Conservation (phyloP, 2,888 invertebrate genomes). For the Palloptera scutellata region DNA sequence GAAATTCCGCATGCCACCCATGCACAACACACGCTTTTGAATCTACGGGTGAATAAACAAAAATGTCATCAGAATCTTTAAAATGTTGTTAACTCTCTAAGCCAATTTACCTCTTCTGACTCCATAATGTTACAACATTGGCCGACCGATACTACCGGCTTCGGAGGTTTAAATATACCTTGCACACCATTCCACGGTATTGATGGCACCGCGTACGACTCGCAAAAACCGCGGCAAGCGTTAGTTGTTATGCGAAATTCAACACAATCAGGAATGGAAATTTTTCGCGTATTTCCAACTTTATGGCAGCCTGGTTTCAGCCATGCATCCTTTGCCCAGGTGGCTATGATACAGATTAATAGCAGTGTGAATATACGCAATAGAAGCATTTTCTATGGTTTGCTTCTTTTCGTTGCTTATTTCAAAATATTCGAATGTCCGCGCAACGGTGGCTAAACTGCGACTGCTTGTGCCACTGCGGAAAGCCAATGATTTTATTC, state of each 20-base stretch:
- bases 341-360: conserved; percentile 38
- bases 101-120: conserved; percentile 75
- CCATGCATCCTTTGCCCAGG: conserved; percentile 68
- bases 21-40: conserved; percentile 78
- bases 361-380: conserved; percentile 39
- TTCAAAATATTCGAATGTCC: conserved; percentile 16
- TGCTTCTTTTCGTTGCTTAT: conserved; percentile 16
- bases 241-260: conserved; percentile 86
- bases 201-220: conserved; percentile 86
- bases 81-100: not conserved
- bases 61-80: not conserved
- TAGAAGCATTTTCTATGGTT: conserved; percentile 30
- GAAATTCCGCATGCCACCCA: conserved; percentile 79
- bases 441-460: conserved; percentile 28
- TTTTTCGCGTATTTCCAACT: conserved; percentile 81
- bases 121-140: conserved; percentile 93
- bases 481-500: conserved; percentile 35
- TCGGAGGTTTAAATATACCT: conserved; percentile 64
- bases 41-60: conserved; percentile 66
- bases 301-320: conserved; percentile 81
- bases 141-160: conserved; percentile 80
- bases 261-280: conserved; percentile 85
- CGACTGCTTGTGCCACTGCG: conserved; percentile 33
- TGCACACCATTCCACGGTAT: conserved; percentile 57
- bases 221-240: conserved; percentile 87